phyloP scores from a whole-genome alignment of 2,113 vertebrate species.

The Cephalopterus ornatus region DNA sequence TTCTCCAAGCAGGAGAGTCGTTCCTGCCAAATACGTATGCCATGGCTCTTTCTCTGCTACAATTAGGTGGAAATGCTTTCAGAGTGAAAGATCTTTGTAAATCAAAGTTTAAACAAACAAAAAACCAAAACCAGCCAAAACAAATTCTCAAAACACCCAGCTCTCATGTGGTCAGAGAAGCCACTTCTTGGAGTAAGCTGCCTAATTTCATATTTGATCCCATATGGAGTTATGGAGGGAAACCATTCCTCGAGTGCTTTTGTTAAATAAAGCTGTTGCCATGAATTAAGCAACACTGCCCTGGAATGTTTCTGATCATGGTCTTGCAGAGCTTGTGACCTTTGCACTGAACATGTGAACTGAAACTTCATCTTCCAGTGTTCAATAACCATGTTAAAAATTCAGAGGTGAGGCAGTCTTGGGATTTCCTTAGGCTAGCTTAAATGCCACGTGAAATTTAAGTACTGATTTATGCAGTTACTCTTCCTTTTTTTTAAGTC shows the following conservation, averaged over 20 bases:
- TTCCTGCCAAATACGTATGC: not conserved
- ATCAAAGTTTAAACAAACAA: slow-evolving; percentile 4
- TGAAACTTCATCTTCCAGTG: slow-evolving; percentile 63
- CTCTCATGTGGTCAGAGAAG: slow-evolving; percentile 32
- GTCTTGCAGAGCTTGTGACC: slow-evolving; percentile 62
- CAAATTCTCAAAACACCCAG: slow-evolving; percentile 9
- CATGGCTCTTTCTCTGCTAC: not conserved
- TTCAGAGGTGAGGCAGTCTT: slow-evolving; percentile 50
- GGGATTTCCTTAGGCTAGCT: slow-evolving; percentile 58
- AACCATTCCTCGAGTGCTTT: slow-evolving; percentile 65
- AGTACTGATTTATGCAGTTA: not conserved
- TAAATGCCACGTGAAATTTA: slow-evolving; percentile 41
- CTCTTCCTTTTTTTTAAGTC: not conserved
- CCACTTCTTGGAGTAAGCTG: slow-evolving; percentile 34
- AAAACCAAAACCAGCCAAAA: slow-evolving; percentile 9
- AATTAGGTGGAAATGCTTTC: slow-evolving; percentile 11
- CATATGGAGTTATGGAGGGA: slow-evolving; percentile 56
- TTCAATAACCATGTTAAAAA: slow-evolving; percentile 60
- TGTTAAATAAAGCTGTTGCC: slow-evolving; percentile 62
- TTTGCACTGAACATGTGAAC: slow-evolving; percentile 61
- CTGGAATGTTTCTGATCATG: slow-evolving; percentile 68
- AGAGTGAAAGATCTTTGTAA: not conserved
- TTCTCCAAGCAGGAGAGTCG: not conserved
- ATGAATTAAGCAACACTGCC: slow-evolving; percentile 66
- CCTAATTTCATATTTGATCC: slow-evolving; percentile 55